Evolutionary conservation across 2,113 vertebrate species (phyloP).

Genomic region (Antigone vipio): DNA sequence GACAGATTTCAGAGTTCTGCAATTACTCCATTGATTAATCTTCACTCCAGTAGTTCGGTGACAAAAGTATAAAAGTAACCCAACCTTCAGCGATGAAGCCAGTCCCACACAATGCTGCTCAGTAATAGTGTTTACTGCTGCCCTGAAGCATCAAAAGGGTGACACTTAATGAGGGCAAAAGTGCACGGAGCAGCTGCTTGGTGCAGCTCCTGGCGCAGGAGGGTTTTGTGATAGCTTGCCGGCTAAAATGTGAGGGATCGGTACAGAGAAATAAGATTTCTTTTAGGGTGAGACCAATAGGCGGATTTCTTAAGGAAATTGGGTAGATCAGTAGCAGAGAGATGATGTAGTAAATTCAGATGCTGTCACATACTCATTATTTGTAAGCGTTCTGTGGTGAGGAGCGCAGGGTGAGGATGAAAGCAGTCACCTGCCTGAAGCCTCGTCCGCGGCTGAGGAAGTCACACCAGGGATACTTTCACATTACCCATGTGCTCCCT

Average conservation of each 20-base stretch:
- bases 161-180: slow-evolving; percentile 23
- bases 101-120: background rate
- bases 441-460: background rate
- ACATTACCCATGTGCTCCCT: rapidly evolving
- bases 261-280: background rate
- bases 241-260: background rate
- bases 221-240: background rate
- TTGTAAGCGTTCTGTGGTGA: rapidly evolving
- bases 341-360: background rate
- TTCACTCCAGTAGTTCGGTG: background rate
- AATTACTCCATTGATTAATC: slow-evolving; percentile 5
- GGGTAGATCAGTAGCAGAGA: background rate
- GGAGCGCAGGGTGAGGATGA: background rate
- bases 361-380: rapidly evolving
- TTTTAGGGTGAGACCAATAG: background rate
- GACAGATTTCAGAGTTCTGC: background rate
- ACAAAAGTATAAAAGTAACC: slow-evolving; percentile 12
- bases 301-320: background rate
- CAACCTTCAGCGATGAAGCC: background rate
- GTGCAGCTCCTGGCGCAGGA: background rate
- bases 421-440: background rate
- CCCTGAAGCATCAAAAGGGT: slow-evolving; percentile 1
- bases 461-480: background rate
- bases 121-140: background rate
- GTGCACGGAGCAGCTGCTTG: background rate